phyloP scores from a whole-genome alignment of 2,888 invertebrate genomes.

The Hemistola chrysoprasaria region DNA sequence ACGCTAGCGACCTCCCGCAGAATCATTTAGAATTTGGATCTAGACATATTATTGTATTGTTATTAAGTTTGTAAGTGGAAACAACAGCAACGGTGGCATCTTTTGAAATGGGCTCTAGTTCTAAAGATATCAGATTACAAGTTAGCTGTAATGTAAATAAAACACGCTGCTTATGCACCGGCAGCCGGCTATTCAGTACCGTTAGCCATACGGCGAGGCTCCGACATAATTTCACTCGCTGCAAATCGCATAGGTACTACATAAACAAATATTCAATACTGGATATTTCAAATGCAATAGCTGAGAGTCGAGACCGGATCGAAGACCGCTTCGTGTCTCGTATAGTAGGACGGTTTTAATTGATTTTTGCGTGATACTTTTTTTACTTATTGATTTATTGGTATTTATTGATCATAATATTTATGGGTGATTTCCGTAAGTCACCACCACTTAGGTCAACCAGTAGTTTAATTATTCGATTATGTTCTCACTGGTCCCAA shows the following conservation, averaged over 20 bases:
- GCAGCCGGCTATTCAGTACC: conserved; percentile 57
- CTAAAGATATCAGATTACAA: conserved; percentile 46
- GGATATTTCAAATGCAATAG: conserved; percentile 17
- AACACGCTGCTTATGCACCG: conserved; percentile 53
- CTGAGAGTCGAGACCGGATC: conserved; percentile 16
- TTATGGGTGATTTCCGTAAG: not conserved
- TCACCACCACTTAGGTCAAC: too few relatives aligned
- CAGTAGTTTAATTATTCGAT: too few relatives aligned
- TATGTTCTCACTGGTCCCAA: too few relatives aligned
- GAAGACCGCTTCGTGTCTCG: conserved; percentile 10
- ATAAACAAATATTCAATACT: conserved; percentile 22
- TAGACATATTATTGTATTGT: too few relatives aligned
- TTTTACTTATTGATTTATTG: conserved; percentile 13
- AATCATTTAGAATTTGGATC: too few relatives aligned
- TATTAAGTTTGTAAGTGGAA: conserved; percentile 16
- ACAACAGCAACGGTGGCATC: conserved; percentile 22
- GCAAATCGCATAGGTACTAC: conserved; percentile 41
- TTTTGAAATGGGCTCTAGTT: conserved; percentile 25
- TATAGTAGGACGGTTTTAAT: conserved; percentile 19
- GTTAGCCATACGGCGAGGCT: conserved; percentile 57
- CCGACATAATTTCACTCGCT: conserved; percentile 56
- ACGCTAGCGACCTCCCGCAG: too few relatives aligned
- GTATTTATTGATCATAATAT: not conserved
- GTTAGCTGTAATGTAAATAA: conserved; percentile 58
- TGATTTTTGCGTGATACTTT: conserved; percentile 23